phyloP scores from a whole-genome alignment of 2,113 vertebrate species.

The Paradisaea rubra region DNA sequence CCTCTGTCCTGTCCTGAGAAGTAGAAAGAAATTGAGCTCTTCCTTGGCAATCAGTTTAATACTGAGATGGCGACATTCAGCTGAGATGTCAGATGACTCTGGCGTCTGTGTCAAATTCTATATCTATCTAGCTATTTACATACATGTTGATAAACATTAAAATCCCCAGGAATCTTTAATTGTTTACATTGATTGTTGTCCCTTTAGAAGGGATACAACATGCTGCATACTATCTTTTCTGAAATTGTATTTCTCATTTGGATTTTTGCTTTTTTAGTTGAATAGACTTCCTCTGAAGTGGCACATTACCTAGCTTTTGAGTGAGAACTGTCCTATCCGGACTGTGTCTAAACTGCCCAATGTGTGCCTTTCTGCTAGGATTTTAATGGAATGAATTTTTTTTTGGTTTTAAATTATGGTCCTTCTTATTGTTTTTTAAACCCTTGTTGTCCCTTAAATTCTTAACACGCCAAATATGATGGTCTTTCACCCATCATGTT shows the following conservation, averaged over 20 bases:
- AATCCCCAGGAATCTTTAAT: not conserved
- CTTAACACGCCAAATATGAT: not conserved
- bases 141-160: not conserved
- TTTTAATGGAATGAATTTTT: not conserved
- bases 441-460: not conserved
- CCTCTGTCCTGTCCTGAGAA: not conserved
- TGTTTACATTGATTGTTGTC: not conserved
- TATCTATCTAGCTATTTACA: not conserved
- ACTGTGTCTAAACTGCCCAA: not conserved
- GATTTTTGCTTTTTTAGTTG: not conserved
- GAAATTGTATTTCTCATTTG: not conserved
- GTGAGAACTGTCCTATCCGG: not conserved
- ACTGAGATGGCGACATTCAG: not conserved
- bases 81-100: not conserved
- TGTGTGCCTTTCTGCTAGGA: accelerated
- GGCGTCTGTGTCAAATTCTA: not conserved
- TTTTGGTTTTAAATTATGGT: not conserved
- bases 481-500: not conserved
- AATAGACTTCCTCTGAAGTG: not conserved
- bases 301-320: not conserved
- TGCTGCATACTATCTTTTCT: not conserved
- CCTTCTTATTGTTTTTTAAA: not conserved
- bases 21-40: not conserved
- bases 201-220: not conserved
- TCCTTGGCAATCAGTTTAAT: not conserved